Percentiles rank a stretch among this genome's conserved stretches.
These are phyloP conservation scores for Philopotamus ludificatus DNA, from an alignment of 1,140 invertebrate genomes.

Conservation along the genomic window DNA sequence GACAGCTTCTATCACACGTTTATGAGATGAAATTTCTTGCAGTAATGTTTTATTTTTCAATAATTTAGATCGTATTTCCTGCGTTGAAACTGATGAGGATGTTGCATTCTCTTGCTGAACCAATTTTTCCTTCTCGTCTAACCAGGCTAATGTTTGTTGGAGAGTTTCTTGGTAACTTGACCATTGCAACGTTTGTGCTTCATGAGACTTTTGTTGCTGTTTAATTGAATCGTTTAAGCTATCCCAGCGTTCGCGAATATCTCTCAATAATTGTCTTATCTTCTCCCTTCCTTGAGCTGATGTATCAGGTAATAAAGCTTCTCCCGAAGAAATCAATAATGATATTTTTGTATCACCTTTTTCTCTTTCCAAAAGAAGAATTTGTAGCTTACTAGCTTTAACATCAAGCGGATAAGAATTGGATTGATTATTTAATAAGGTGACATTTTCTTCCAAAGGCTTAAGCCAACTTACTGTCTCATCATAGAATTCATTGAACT, in stretches of 20 bases:
- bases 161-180: conserved; percentile 82
- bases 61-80: conserved; percentile 84
- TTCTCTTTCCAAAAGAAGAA: conserved; percentile 79
- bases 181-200: conserved; percentile 81
- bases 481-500: conserved; percentile 74
- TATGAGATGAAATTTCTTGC: conserved; percentile 89
- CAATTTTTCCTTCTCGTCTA: conserved; percentile 81
- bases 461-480: conserved; percentile 77
- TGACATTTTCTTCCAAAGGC: conserved; percentile 73
- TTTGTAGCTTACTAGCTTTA: conserved; percentile 63
- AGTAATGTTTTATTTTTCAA: conserved; percentile 82
- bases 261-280: conserved; percentile 78
- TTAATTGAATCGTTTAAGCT: conserved; percentile 75
- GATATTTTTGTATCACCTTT: conserved; percentile 77
- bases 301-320: conserved; percentile 87
- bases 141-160: conserved; percentile 80
- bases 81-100: conserved; percentile 67
- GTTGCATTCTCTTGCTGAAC: conserved; percentile 68
- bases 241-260: conserved; percentile 81
- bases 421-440: conserved; percentile 63
- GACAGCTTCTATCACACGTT: conserved; percentile 83
- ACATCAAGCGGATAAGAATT: conserved; percentile 57
- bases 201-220: conserved; percentile 80
- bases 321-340: conserved; percentile 71
- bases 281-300: conserved; percentile 85